Conservation (phyloP, 2,888 invertebrate species). For the Lithophane semibrunnea region DNA sequence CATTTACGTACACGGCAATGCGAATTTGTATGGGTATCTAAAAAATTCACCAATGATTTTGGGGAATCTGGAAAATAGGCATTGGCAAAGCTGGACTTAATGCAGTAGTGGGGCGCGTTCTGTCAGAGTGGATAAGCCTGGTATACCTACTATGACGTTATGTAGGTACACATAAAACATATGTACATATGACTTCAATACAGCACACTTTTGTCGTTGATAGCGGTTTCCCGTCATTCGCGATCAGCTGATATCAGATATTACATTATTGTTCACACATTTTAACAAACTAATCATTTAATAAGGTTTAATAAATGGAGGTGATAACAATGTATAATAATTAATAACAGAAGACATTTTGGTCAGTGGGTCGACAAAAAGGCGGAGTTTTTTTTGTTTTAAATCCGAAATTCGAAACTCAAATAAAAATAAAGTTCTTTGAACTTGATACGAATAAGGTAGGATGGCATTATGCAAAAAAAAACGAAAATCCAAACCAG, state of each 20-base stretch:
- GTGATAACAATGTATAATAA: background rate
- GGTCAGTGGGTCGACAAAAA: too few relatives aligned
- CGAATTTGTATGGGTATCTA: too few relatives aligned
- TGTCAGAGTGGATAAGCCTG: too few relatives aligned
- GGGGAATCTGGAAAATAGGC: too few relatives aligned
- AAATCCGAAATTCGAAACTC: background rate
- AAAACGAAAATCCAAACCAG: background rate
- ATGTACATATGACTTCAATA: constrained; percentile 25
- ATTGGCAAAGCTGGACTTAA: too few relatives aligned
- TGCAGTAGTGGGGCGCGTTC: too few relatives aligned
- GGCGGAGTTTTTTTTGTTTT: background rate
- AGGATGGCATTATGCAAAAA: constrained; percentile 9
- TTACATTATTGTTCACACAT: background rate
- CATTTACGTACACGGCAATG: too few relatives aligned
- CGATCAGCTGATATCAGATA: constrained; percentile 59
- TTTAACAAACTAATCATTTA: constrained; percentile 9
- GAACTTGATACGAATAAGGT: background rate
- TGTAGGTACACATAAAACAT: constrained; percentile 17
- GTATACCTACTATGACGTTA: background rate
- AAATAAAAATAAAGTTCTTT: background rate
- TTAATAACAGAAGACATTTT: background rate
- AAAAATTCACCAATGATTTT: too few relatives aligned
- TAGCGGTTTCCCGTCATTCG: constrained; percentile 56
- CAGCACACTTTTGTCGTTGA: constrained; percentile 35
- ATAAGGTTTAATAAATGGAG: constrained; percentile 1